phyloP scores from a whole-genome alignment of 2,797 vertebrate species.

The Lates japonicus region DNA sequence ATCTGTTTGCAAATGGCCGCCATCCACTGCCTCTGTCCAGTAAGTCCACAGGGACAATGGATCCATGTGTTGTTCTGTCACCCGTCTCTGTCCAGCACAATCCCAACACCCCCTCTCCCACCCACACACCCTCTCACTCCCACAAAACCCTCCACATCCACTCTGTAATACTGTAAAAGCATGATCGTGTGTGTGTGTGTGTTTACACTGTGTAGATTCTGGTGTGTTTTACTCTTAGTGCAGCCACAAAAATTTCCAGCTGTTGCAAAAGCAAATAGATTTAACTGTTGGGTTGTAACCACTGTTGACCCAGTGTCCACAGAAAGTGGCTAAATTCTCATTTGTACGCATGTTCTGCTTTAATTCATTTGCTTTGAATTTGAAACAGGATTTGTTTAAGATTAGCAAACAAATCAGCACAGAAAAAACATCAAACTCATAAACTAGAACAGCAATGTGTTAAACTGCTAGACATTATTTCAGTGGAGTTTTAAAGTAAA shows the following conservation, averaged over 20 bases:
- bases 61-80: conserved; percentile 66
- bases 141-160: conserved; percentile 46
- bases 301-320: background rate
- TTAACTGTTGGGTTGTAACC: background rate
- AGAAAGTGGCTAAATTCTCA: background rate
- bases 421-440: background rate
- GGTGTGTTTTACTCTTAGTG: conserved; percentile 7
- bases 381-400: background rate
- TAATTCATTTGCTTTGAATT: background rate
- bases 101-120: conserved; percentile 45
- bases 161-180: conserved; percentile 47
- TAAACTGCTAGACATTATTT: background rate
- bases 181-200: conserved; percentile 9
- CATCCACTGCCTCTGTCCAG: conserved; percentile 62
- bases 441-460: background rate
- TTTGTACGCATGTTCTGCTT: background rate
- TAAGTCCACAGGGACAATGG: conserved; percentile 74
- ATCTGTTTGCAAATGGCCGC: conserved; percentile 38
- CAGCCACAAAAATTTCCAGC: background rate
- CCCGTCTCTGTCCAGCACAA: conserved; percentile 74
- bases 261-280: background rate
- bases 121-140: conserved; percentile 34
- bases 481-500: too few species aligned
- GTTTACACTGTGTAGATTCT: background rate
- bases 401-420: background rate